Percentiles rank a stretch among this genome's conserved stretches.
These are phyloP conservation scores for Temnothorax unifasciatus DNA, from an alignment of 2,888 invertebrate genomes.

Conservation along the genomic window DNA sequence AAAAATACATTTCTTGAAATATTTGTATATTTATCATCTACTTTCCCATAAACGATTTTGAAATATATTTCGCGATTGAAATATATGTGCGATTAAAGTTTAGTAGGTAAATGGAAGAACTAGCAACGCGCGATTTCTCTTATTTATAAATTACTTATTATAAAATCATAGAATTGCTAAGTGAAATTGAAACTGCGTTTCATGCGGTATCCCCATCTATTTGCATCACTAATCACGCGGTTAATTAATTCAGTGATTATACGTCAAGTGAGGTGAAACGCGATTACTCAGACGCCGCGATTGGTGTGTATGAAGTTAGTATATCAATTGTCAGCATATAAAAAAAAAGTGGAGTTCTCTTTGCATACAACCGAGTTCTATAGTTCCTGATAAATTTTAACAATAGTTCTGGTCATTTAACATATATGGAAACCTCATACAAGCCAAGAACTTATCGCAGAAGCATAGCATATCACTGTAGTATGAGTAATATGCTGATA, in stretches of 20 bases:
- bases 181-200: neutral
- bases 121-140: neutral
- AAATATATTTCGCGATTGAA: neutral
- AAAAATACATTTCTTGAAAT: neutral
- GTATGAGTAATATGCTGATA: too few species aligned
- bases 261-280: neutral
- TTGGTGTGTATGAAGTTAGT: too few species aligned
- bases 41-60: neutral
- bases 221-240: neutral
- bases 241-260: conserved; percentile 31
- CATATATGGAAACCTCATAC: too few species aligned
- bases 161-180: conserved; percentile 1
- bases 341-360: too few species aligned
- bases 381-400: too few species aligned
- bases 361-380: too few species aligned
- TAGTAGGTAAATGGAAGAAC: neutral
- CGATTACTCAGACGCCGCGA: neutral
- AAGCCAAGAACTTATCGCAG: too few species aligned
- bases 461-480: too few species aligned
- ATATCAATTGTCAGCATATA: too few species aligned
- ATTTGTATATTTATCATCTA: conserved; percentile 2
- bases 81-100: neutral
- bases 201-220: neutral
- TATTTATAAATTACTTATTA: neutral
- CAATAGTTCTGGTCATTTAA: too few species aligned